Percentiles rank a stretch among this genome's conserved stretches.
phyloP scores from a whole-genome alignment of 2,797 vertebrate species.

The Pantherophis alleghaniensis region DNA sequence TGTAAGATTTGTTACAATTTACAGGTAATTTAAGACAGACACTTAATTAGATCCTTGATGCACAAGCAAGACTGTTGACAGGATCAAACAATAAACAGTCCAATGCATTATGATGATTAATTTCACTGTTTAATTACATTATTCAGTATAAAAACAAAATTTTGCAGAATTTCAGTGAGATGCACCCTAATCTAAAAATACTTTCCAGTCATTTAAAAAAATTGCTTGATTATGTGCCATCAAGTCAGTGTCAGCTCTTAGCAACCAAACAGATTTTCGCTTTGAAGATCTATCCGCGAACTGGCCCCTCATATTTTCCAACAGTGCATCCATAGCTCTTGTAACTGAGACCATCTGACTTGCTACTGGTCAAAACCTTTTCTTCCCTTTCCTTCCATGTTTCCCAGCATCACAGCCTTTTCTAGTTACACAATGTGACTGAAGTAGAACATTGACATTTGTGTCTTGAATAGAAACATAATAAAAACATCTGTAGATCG shows the following conservation, averaged over 20 bases:
- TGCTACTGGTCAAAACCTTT: not conserved
- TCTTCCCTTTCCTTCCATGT: not conserved
- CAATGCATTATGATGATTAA: slow-evolving; percentile 11
- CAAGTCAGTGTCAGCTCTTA: not conserved
- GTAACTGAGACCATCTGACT: not conserved
- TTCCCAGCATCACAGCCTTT: not conserved
- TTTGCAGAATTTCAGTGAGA: not conserved
- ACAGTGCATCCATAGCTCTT: not conserved
- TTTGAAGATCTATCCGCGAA: not conserved
- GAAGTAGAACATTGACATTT: not conserved
- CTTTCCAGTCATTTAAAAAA: not conserved
- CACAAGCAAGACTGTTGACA: accelerated
- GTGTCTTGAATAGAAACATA: not conserved
- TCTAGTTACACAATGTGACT: not conserved
- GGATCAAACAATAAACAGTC: slow-evolving; percentile 32
- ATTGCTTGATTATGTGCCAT: not conserved
- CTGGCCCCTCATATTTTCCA: not conserved
- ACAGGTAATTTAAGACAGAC: slow-evolving; percentile 17
- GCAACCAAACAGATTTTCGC: not conserved
- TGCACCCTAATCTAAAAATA: not conserved
- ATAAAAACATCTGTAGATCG: not conserved
- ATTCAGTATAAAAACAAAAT: not conserved
- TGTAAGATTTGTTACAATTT: slow-evolving; percentile 14
- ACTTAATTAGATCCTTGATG: slow-evolving; percentile 15
- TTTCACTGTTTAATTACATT: slow-evolving; percentile 6